Evolutionary conservation across 2,797 vertebrate genomes (phyloP), one percentile per base, ranked within the genome.

Genomic region (Anguilla anguilla): DNA sequence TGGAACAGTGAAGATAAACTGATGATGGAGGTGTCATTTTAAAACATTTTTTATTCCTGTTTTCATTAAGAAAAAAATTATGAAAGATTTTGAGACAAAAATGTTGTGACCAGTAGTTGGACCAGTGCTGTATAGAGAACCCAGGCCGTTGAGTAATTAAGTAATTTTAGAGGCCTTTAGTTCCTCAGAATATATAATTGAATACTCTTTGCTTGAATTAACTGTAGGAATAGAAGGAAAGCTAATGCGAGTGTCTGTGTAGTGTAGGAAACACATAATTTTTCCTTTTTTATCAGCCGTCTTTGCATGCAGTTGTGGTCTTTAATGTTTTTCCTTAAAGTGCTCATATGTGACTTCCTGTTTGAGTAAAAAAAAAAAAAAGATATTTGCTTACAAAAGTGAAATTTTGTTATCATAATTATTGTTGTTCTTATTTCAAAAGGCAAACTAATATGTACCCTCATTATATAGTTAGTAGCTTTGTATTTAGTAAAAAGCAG

Each of bases 261-360:
- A 69, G 64, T 69, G 64, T 69, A 69, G 64, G 64, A 69, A 69
- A 69, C 64, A 28, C 64, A 69, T 69, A 28, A 28, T 69, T 69
- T 69, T 69, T 28, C 6, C 9, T n/a, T 28, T 69, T 69, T 69
- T 69, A 69, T 69, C 64, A 69, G 64, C 64, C 64, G 64, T n/a
- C n/a, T 69, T 69, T 69, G 64, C 64, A 69, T 69, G 64, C 64
- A 69, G 64, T 69, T 69, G 64, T 69, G 64, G 64, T 69, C n/a
- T 28, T 69, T 9, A 69, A 69, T 69, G 64, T 77, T 77, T 35
- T 69, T 69, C n/a, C 64, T 69, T 69, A 69, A 69, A 69, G 64
- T 69, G 64, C 25, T 69, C 64, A 69, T 69, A n/a, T 69, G 64
- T 69, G 64, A 69, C n/a, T 69, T 69, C n/a, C 64, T 69, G 64